phyloP scores from a whole-genome alignment of 2,113 vertebrate genomes.

The Sinosuthora webbiana region DNA sequence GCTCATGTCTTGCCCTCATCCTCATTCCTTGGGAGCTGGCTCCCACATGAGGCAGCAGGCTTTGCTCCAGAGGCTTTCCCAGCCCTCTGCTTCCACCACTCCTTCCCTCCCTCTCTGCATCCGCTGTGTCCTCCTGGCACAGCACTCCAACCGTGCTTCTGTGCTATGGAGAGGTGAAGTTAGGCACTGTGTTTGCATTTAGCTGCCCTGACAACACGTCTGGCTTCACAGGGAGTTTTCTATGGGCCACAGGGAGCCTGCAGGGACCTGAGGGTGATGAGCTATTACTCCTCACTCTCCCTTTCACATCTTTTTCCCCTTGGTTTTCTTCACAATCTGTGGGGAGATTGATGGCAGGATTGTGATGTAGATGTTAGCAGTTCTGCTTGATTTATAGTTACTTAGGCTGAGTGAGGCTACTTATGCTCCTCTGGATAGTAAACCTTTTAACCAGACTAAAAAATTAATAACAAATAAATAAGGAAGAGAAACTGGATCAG shows the following conservation, averaged over 20 bases:
- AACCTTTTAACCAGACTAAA: constrained; percentile 88
- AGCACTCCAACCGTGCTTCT: not conserved
- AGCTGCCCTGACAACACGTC: constrained; percentile 71
- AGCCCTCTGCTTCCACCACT: not conserved
- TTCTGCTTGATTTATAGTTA: constrained; percentile 95
- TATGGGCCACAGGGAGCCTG: constrained; percentile 36
- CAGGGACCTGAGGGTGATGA: constrained; percentile 45
- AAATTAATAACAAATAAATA: constrained; percentile 75
- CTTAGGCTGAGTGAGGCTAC: constrained; percentile 97
- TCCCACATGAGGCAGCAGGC: not conserved
- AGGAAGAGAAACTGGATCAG: constrained; percentile 20
- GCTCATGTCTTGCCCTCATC: not conserved
- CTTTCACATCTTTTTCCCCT: constrained; percentile 77
- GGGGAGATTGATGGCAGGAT: constrained; percentile 91
- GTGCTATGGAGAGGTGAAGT: constrained; percentile 67
- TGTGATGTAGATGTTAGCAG: constrained; percentile 91
- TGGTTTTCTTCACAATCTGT: constrained; percentile 89
- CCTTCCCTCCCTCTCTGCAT: not conserved
- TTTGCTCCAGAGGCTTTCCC: not conserved
- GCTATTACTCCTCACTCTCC: not conserved
- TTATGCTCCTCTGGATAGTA: constrained; percentile 85
- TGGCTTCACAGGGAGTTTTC: constrained; percentile 69
- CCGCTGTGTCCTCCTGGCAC: not conserved
- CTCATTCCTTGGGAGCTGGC: not conserved
- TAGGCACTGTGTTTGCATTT: constrained; percentile 72